Base-by-base conservation (phyloP, 2,888 invertebrate genomes). In the Sphaeridia pumilis region DNA sequence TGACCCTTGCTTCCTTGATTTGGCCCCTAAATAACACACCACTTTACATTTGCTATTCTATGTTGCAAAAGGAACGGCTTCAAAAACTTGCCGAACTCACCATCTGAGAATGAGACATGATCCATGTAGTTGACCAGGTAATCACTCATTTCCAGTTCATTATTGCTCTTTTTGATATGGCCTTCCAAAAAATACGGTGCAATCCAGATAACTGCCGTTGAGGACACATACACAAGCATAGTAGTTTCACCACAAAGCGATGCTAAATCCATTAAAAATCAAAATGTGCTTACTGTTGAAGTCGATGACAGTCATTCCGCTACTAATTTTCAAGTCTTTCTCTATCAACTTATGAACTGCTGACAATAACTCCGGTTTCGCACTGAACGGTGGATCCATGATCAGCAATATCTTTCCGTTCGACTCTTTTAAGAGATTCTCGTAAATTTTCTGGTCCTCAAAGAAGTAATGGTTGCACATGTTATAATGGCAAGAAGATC, bases 391-490 rank as follows among this genome's bases (percentile, higher is more conserved):
- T 25, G 56, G 56, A 43, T 53, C 56, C 46, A 53, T 50, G 14
- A 56, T 28, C 5, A 53, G 49, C 22, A 56, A 24, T 12, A 44
- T 10, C 41, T 49, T 42, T 10, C 27, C 20, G 17, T 31, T 10
- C 28, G 25, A 22, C 14, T 38, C 41, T 12, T 21, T 21, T 20
- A 56, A 24, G 28, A 53, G 53, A 12, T 49, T 26, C 14, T 28
- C 42, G 24, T 50, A 56, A 4, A 10, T 12, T 46, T 25, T n/a
- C 22, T 56, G 35, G n/a, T 38, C 41, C 10, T 48, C 26, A 22
- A 56, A 56, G 22, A 56, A 56, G 24, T 53, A 31, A 34, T 56
- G 53, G 35, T 56, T 56, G 17, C 56, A 56, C 56, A 56, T 56
- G 31, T 56, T 56, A 27, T 56, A 56, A 25, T 53, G 54, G 4